These are phyloP conservation scores for Onychomys leucogaster DNA, from an alignment of 2,797 vertebrate species.

Conservation along the genomic window DNA sequence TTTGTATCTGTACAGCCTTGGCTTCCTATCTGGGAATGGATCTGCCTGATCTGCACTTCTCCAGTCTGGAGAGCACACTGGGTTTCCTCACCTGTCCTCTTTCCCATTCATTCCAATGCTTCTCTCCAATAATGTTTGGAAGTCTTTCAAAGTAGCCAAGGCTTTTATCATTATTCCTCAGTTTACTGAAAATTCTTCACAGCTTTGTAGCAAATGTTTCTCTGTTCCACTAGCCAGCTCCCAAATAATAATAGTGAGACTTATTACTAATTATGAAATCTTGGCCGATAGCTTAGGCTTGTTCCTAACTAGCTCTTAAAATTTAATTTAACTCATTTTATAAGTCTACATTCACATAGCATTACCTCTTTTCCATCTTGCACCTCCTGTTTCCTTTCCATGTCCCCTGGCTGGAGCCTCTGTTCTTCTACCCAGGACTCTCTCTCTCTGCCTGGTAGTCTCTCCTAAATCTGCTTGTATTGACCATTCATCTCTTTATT, in stretches of 20 bases:
- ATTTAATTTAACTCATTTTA: neutral
- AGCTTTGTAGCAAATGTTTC: neutral
- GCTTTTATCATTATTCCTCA: neutral
- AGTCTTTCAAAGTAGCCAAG: neutral
- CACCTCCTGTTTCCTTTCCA: neutral
- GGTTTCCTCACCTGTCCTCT: neutral
- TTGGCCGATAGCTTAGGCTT: neutral
- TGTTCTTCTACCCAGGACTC: neutral
- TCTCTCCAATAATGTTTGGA: neutral
- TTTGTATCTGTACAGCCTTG: neutral
- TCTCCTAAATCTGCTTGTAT: neutral
- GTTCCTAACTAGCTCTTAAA: neutral
- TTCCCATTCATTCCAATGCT: neutral
- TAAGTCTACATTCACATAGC: neutral
- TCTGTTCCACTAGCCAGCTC: neutral
- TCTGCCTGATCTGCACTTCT: neutral
- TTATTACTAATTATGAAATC: neutral
- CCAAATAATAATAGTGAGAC: neutral
- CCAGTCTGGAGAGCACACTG: neutral
- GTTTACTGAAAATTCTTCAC: neutral
- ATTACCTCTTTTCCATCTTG: neutral
- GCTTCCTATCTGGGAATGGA: neutral
- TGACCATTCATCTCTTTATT: neutral
- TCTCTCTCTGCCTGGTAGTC: neutral
- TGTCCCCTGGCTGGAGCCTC: neutral